Conservation (phyloP, 1,140 invertebrate genomes). For the Drosophila punjabiensis region DNA sequence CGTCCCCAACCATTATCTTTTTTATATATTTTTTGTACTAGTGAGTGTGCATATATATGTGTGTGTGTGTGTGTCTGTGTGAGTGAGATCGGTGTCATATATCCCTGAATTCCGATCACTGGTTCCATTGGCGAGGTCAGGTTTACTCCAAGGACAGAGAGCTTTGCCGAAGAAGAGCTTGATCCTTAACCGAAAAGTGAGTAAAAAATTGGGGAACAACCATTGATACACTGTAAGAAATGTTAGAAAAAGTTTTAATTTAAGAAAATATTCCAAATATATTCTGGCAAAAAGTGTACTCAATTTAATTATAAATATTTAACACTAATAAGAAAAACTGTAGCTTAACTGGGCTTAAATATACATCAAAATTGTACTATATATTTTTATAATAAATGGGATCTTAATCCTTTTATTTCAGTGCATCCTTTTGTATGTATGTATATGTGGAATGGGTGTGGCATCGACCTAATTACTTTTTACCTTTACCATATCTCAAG, state of each 20-base stretch:
- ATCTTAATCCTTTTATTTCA: background rate
- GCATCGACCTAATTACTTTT: slow-evolving; percentile 41
- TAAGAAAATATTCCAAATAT: background rate
- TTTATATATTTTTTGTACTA: slow-evolving; percentile 27
- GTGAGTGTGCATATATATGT: slow-evolving; percentile 18
- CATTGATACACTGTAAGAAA: background rate
- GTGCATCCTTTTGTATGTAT: background rate
- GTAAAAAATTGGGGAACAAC: background rate
- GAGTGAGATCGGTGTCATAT: slow-evolving; percentile 6
- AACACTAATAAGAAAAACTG: no score
- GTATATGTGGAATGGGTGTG: slow-evolving; percentile 39
- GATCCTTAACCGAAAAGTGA: slow-evolving; percentile 12
- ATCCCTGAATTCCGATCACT: background rate
- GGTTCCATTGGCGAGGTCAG: background rate
- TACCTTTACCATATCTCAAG: background rate
- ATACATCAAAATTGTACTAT: background rate
- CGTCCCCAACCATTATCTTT: slow-evolving; percentile 20
- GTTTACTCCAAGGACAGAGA: background rate
- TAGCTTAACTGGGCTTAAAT: background rate
- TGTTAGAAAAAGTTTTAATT: background rate
- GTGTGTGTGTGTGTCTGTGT: slow-evolving; percentile 13
- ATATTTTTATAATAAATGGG: background rate
- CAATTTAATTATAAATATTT: background rate
- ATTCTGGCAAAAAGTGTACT: background rate
- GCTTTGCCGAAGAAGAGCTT: background rate